Evolutionary conservation across 1,140 invertebrate genomes (phyloP).

Genomic region (Oscheius sp.): DNA sequence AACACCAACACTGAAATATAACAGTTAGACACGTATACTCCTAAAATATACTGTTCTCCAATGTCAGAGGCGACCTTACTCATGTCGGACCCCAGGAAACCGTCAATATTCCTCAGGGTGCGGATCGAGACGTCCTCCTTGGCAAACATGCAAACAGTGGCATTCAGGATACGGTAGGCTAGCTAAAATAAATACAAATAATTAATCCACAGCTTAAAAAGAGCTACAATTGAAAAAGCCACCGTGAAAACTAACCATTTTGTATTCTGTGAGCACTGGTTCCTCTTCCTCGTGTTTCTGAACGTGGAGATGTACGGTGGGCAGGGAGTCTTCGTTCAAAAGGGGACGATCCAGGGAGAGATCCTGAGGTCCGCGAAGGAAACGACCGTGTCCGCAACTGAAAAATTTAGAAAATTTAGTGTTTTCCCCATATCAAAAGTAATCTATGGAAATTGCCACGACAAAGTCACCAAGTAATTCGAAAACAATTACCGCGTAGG

Average conservation of each 20-base stretch:
- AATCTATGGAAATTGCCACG: too few relatives aligned
- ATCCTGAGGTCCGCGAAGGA: constrained; percentile 36
- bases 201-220: neutral
- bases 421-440: too few relatives aligned
- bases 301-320: constrained; percentile 29
- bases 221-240: neutral
- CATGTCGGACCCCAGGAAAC: constrained; percentile 37
- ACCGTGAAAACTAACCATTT: constrained; percentile 26
- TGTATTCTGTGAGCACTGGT: constrained; percentile 13
- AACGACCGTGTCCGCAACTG: constrained; percentile 23
- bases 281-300: constrained; percentile 17
- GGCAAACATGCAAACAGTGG: constrained; percentile 44
- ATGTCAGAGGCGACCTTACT: constrained; percentile 33
- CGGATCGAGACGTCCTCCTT: constrained; percentile 24
- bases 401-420: neutral
- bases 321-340: constrained; percentile 31
- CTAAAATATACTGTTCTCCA: constrained; percentile 28
- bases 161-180: constrained; percentile 39
- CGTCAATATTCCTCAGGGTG: constrained; percentile 27
- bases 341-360: constrained; percentile 31
- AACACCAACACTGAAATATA: constrained; percentile 11
- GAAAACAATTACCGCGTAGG: constrained; percentile 10
- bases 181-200: constrained; percentile 27
- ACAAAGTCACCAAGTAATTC: too few relatives aligned
- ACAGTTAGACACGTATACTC: neutral